Evolutionary conservation across 2,113 vertebrate species (phyloP).

Genomic region (Numenius arquata): DNA sequence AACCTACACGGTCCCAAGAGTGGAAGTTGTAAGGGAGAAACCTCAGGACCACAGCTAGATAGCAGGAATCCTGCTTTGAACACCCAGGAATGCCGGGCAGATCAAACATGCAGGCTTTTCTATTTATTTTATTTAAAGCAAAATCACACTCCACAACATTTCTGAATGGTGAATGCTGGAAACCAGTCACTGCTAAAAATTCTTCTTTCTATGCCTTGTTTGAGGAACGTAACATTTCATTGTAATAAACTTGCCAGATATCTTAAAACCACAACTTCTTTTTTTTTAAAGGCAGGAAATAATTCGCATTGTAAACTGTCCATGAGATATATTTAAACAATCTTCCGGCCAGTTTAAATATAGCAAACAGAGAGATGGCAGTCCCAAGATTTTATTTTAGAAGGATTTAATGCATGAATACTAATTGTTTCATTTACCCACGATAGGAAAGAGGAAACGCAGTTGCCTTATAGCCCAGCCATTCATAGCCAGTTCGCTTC

Average conservation of each 20-base stretch:
- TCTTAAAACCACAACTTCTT: background rate
- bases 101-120: background rate
- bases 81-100: background rate
- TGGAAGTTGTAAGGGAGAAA: background rate
- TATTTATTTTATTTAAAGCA: background rate
- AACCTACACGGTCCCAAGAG: background rate
- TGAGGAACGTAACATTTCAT: background rate
- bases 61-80: background rate
- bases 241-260: constrained; percentile 29
- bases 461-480: background rate
- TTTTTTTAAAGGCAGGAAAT: constrained; percentile 35
- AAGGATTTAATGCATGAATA: background rate
- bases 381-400: background rate
- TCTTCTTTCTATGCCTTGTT: background rate
- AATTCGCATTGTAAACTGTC: constrained; percentile 28
- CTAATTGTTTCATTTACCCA: background rate
- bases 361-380: background rate
- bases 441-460: background rate
- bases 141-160: background rate
- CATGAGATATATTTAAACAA: constrained; percentile 14
- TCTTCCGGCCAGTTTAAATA: constrained; percentile 23
- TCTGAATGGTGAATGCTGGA: constrained; percentile 1
- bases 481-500: background rate
- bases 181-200: constrained; percentile 10
- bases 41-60: background rate